phyloP scores from a whole-genome alignment of 2,888 invertebrate species.

The Diadegma fenestrale region DNA sequence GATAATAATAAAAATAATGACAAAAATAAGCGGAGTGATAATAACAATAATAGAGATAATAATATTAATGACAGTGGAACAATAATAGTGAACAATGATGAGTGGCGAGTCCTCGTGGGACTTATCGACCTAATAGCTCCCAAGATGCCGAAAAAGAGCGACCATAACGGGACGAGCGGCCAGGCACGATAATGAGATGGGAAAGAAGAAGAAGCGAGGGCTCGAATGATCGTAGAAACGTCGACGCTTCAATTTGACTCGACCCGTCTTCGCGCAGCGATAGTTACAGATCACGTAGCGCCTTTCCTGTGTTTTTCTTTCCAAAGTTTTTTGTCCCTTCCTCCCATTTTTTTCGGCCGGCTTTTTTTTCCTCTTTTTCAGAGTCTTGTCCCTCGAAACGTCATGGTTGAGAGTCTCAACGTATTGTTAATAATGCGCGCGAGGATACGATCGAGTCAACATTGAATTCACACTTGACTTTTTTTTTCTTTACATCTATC shows the following conservation, averaged over 20 bases:
- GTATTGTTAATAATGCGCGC: slow-evolving; percentile 5
- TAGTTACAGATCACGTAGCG: slow-evolving; percentile 15
- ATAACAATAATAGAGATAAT: slow-evolving; percentile 19
- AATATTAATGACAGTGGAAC: slow-evolving; percentile 3
- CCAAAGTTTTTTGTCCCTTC: slow-evolving; percentile 13
- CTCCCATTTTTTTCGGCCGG: neutral
- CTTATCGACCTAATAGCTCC: slow-evolving; percentile 23
- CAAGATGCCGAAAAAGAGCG: slow-evolving; percentile 14
- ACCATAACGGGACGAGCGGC: slow-evolving; percentile 4
- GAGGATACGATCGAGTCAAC: slow-evolving; percentile 16
- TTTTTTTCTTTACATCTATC: slow-evolving; percentile 3
- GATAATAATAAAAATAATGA: neutral
- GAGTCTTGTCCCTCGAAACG: slow-evolving; percentile 22
- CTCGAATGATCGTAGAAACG: neutral
- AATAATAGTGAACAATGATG: slow-evolving; percentile 1
- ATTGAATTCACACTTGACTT: slow-evolving; percentile 7
- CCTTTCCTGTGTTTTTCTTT: slow-evolving; percentile 26
- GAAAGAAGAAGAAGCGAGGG: slow-evolving; percentile 20
- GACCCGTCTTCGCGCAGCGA: slow-evolving; percentile 2
- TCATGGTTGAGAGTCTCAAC: slow-evolving; percentile 7
- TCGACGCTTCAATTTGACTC: slow-evolving; percentile 9
- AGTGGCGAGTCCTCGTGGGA: slow-evolving; percentile 12
- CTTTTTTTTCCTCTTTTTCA: slow-evolving; percentile 14
- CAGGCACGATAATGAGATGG: slow-evolving; percentile 42
- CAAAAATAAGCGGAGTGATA: neutral